Base-by-base conservation (phyloP, 2,888 invertebrate genomes). In the Drosophila recens region DNA sequence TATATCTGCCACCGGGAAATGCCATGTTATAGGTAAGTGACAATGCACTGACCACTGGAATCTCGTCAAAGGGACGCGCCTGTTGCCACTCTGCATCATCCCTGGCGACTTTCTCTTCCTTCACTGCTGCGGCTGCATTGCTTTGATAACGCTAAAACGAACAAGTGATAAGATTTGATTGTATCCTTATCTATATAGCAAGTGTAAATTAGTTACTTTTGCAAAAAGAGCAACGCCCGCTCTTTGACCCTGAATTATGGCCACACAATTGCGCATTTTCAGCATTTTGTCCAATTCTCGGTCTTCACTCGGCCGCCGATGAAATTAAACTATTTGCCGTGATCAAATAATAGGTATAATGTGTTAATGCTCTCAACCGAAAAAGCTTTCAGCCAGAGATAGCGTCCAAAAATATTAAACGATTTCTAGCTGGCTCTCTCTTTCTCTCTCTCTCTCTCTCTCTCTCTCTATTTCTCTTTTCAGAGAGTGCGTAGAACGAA, bases 1-100 rank as follows among this genome's bases (percentile, higher is more conserved):
- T 77, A 30, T 88, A 91, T 30, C 71, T 87, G 1, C 92, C 92
- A 2, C 91, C 90, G 0, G 92, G 91, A 15, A 92, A 45, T 0
- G 61, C 30, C 42, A 66, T 66, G 1, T 77, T 77, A 9, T 52
- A 49, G 0, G 82, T 17, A n/a, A n/a, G n/a, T n/a, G n/a, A n/a
- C n/a, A n/a, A n/a, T n/a, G n/a, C n/a, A n/a, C n/a, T n/a, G n/a
- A n/a, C n/a, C n/a, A n/a, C 64, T 0, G 92, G 92, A 8, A 92
- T 78, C 8, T 90, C 75, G 6, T 79, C 33, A 40, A 67, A 91
- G 0, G 90, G 81, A 0, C 82, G 79, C 0, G 91, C 91, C 43
- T 73, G 64, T 30, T 84, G 49, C 92, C 90, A 91, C 42, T 90
- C 90, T 0, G 36, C 42, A 23, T 72, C 68, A n/a, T 67, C 23